These are phyloP conservation scores for Sarotherodon lohbergeri DNA, from an alignment of 2,113 vertebrate genomes.

Conservation along the genomic window DNA sequence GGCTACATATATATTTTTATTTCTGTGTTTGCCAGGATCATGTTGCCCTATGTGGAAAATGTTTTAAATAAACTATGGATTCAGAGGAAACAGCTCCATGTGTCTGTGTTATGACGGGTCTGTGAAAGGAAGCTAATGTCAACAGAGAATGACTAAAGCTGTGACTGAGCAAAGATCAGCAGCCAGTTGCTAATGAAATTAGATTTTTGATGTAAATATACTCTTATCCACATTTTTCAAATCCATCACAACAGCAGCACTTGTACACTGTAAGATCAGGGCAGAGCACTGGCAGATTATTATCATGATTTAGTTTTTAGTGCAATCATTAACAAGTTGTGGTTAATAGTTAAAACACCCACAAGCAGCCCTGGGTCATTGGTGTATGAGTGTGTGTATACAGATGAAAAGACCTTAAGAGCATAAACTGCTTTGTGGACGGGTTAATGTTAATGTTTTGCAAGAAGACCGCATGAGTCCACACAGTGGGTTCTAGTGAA, in stretches of 20 bases:
- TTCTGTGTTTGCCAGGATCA: not conserved
- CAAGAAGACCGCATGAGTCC: rapidly evolving
- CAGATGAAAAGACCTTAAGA: not conserved
- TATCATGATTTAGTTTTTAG: not conserved
- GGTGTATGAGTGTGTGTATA: not conserved
- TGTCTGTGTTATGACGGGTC: not conserved
- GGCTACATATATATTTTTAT: not conserved
- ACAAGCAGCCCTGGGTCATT: not conserved
- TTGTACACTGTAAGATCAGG: too few species aligned
- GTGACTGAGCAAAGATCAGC: not conserved
- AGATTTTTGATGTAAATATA: not conserved
- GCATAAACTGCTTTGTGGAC: not conserved
- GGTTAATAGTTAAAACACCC: not conserved
- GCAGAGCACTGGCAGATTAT: not conserved
- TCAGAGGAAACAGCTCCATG: not conserved
- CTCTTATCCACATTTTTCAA: not conserved
- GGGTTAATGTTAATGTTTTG: not conserved
- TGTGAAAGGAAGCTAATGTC: not conserved
- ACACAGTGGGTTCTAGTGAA: not conserved
- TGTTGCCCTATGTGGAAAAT: not conserved
- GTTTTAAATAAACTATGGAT: not conserved
- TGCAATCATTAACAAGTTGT: not conserved
- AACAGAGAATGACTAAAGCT: not conserved
- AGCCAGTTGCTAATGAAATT: not conserved
- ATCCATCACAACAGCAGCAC: not conserved